A percentile compares a stretch with the other conserved stretches of the same genome.
Evolutionary conservation across 92 coral and sea anemone genomes (phyloP).

Genomic region (Porites rus): DNA sequence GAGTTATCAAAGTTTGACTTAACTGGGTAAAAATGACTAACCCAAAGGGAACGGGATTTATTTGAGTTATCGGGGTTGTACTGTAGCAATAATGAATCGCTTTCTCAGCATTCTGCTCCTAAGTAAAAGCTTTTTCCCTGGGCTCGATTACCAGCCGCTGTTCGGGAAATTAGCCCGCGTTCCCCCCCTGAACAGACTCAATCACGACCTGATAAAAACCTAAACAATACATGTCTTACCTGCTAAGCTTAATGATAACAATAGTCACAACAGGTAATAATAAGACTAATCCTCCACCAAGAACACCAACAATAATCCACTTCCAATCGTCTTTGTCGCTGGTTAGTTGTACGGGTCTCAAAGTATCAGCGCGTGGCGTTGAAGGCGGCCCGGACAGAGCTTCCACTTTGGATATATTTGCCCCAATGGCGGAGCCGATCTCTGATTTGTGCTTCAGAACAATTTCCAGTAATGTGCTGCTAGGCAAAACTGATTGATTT

Average conservation of each 20-base stretch:
- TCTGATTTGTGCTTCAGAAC: background rate
- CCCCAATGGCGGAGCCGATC: conserved; percentile 13
- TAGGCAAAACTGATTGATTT: conserved; percentile 12
- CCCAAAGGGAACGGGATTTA: too few relatives aligned
- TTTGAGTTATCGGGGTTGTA: too few relatives aligned
- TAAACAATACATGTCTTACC: too few relatives aligned
- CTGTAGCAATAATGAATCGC: too few relatives aligned
- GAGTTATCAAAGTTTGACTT: too few relatives aligned
- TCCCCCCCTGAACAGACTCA: too few relatives aligned
- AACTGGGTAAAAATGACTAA: too few relatives aligned
- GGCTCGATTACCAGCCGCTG: too few relatives aligned
- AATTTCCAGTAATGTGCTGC: background rate
- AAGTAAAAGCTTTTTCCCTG: too few relatives aligned
- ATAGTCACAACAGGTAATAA: background rate
- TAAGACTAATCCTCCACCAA: background rate
- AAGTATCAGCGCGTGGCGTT: background rate
- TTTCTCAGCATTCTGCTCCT: too few relatives aligned
- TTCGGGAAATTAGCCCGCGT: too few relatives aligned
- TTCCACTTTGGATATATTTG: background rate
- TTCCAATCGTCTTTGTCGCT: background rate
- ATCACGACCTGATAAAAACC: too few relatives aligned
- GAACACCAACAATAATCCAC: conserved; percentile 23
- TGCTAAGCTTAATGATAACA: background rate
- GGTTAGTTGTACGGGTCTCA: background rate
- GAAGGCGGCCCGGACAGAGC: background rate